Percentiles rank a stretch among this genome's conserved stretches.
Evolutionary conservation across 2,888 invertebrate genomes (phyloP).

Genomic region (Alsophila aescularia): DNA sequence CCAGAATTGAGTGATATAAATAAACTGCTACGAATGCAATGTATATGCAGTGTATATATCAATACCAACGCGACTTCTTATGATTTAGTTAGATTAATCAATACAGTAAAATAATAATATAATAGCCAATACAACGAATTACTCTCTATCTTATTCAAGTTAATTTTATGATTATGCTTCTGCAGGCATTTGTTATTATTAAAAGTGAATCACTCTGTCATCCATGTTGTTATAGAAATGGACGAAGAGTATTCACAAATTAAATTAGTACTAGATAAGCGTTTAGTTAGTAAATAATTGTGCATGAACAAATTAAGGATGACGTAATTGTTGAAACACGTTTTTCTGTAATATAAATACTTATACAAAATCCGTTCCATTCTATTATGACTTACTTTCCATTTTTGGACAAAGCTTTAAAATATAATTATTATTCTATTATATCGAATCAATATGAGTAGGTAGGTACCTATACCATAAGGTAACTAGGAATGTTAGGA

Average conservation of each 20-base stretch:
- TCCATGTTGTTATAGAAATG: slow-evolving; percentile 1
- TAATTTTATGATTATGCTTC: not conserved
- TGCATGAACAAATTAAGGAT: slow-evolving; percentile 29
- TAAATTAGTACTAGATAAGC: slow-evolving; percentile 17
- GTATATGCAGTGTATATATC: too few species aligned
- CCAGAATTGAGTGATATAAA: not conserved
- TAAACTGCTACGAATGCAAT: too few species aligned
- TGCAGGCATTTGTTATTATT: not conserved
- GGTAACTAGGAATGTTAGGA: not conserved
- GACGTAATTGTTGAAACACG: slow-evolving; percentile 12
- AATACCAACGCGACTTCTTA: not conserved
- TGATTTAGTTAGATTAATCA: not conserved
- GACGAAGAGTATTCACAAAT: slow-evolving; percentile 14
- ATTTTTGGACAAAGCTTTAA: slow-evolving; percentile 22
- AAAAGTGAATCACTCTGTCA: slow-evolving; percentile 1
- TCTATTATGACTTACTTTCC: slow-evolving; percentile 25
- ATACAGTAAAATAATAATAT: not conserved
- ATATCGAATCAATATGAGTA: not conserved
- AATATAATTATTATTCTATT: not conserved
- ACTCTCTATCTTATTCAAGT: slow-evolving; percentile 9
- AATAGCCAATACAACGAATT: slow-evolving; percentile 14
- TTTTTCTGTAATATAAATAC: slow-evolving; percentile 6
- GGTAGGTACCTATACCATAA: not conserved
- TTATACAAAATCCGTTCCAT: slow-evolving; percentile 3
- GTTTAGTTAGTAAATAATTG: slow-evolving; percentile 19